Evolutionary conservation across 2,797 vertebrate genomes (phyloP), one percentile per base, ranked within the genome.

Genomic region (Clarias fuscus): DNA sequence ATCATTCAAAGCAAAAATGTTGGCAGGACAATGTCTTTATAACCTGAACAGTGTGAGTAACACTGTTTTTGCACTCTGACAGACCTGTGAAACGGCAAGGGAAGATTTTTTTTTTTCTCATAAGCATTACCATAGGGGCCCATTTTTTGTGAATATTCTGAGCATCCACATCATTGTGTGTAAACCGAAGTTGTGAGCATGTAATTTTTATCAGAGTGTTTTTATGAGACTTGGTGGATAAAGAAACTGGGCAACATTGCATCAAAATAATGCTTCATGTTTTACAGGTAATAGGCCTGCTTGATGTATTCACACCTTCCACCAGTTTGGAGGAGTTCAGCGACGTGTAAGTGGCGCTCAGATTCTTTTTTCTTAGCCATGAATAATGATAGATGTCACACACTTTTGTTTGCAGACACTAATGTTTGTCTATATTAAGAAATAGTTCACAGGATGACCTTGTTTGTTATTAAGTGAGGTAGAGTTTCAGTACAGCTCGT

Each of bases 241-340:
- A 8, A 68, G 5, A 18, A 80, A 30, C 67, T 27, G 40, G 53
- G 80, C 86, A 87, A 59, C 82, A 8, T 80, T 82, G 40, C 80
- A 22, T 83, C 0, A 83, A 78, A 4, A n/a, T 84, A 81, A 24
- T 77, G 13, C 22, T 88, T 2, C 87, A 67, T 90, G 20, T 85
- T 87, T 89, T 88, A 22, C 87, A 99, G 98, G 98, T 99, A 86
- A 99, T 99, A 75, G 97, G 98, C 85, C 96, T 99, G 78, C 92
- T 99, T 91, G 98, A 99, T 86, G 98, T 98, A 87, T 99, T 99
- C 91, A 96, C 96, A 81, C 98, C 98, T 85, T 96, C 97, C 78
- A 96, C 97, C 82, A 95, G 92, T 82, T 94, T 99, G 92, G 96
- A 98, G 91, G 97, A 99, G 88, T 99, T 99, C 95, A 98, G 92